Evolutionary conservation across 30 jellyfish, hydroid and myxozoan species (phyloP).

Genomic region (Clytia hemisphaerica): DNA sequence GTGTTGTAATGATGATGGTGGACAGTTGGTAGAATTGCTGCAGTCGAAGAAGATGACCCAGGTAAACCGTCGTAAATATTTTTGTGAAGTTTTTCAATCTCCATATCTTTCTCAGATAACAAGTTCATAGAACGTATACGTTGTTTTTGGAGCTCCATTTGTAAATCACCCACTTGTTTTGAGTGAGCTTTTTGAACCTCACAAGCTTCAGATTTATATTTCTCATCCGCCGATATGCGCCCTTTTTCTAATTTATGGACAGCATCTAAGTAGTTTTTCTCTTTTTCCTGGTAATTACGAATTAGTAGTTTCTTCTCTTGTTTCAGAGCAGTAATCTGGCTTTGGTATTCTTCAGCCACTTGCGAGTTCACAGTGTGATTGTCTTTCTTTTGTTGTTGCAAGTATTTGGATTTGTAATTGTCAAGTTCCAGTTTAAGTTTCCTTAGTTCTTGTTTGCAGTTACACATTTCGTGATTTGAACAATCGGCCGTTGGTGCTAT

Average conservation of each 20-base stretch:
- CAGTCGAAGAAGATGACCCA: constrained; percentile 9
- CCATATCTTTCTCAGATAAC: constrained; percentile 74
- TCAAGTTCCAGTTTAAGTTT: constrained; percentile 85
- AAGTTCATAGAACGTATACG: constrained; percentile 62
- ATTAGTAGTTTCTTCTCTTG: no score
- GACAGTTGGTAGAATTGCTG: no score
- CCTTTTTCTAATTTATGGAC: constrained; percentile 59
- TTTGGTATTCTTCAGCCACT: no score
- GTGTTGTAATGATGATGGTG: no score
- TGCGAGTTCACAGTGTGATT: no score
- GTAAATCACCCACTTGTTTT: constrained; percentile 23
- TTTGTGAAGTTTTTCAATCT: constrained; percentile 52
- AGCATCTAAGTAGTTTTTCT: constrained; percentile 35
- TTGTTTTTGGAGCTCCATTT: constrained; percentile 52
- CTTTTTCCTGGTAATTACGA: constrained; percentile 62
- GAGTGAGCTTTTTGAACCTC: constrained; percentile 23
- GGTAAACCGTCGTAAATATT: constrained; percentile 3
- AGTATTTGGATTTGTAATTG: constrained; percentile 48
- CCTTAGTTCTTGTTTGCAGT: constrained; percentile 64
- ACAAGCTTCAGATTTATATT: constrained; percentile 21
- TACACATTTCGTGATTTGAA: no score
- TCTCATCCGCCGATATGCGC: constrained; percentile 47
- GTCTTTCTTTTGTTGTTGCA: no score
- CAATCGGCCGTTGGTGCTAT: no score
- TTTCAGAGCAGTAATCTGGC: no score